These are phyloP conservation scores for Numida meleagris DNA, from an alignment of 2,113 vertebrate genomes.

Conservation along the genomic window DNA sequence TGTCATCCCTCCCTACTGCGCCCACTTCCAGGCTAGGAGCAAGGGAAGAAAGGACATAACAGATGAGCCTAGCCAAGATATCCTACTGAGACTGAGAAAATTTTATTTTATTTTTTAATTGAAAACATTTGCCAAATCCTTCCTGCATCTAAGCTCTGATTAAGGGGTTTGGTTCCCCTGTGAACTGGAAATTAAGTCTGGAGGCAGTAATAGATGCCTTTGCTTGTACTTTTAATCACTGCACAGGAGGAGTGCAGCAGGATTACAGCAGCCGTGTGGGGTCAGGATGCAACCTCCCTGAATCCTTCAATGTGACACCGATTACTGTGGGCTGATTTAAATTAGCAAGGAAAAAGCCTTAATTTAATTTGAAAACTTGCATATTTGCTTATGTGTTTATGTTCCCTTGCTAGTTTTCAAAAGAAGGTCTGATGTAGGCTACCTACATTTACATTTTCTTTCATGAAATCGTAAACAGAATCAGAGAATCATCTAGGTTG, in stretches of 20 bases:
- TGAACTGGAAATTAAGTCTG: background rate
- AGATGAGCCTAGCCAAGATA: background rate
- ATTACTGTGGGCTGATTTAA: background rate
- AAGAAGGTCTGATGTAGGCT: background rate
- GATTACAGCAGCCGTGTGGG: background rate
- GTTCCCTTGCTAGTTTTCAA: background rate
- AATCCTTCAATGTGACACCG: background rate
- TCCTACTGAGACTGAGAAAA: background rate
- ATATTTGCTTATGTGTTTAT: background rate
- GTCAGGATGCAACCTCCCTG: background rate
- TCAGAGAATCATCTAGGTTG: background rate
- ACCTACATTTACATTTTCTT: background rate
- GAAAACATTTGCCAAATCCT: background rate
- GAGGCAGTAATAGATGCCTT: background rate
- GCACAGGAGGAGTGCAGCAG: background rate
- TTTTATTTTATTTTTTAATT: background rate
- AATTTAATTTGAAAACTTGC: background rate
- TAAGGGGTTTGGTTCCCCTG: background rate
- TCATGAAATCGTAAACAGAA: background rate
- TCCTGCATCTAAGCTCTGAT: background rate
- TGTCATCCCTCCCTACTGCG: fast-evolving
- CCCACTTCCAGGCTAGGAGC: background rate
- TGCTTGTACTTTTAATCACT: background rate
- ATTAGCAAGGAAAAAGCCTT: background rate
- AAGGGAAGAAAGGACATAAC: background rate